Percentiles rank a stretch among this genome's conserved stretches.
Conservation (phyloP, 92 coral and sea anemone genomes). For the Nematostella vectensis region DNA sequence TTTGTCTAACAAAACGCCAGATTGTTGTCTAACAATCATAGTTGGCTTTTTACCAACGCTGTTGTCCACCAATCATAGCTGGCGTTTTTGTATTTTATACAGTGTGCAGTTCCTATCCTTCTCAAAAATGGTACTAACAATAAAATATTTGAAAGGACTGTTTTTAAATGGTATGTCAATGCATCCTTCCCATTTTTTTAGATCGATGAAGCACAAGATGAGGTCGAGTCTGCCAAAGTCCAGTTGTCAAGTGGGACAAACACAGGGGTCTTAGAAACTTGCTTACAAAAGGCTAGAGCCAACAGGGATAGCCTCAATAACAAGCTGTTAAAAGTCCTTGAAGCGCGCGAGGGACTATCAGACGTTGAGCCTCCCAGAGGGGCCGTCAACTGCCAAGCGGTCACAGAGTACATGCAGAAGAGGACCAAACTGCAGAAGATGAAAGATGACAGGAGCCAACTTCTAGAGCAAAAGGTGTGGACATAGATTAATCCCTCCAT, state of each 20-base stretch:
- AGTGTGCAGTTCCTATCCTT: too few species aligned
- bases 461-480: conserved; percentile 73
- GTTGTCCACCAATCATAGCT: too few species aligned
- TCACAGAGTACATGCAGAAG: conserved; percentile 30
- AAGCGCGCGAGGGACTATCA: conserved; percentile 34
- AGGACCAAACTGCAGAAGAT: conserved; percentile 28
- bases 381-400: not conserved
- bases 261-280: conserved; percentile 6
- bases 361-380: conserved; percentile 5
- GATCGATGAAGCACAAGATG: conserved; percentile 65
- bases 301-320: conserved; percentile 39
- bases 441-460: conserved; percentile 47
- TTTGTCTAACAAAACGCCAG: too few species aligned
- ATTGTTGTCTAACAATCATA: too few species aligned
- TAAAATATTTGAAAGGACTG: too few species aligned
- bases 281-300: conserved; percentile 37
- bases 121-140: too few species aligned
- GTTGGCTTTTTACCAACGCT: too few species aligned
- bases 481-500: too few species aligned
- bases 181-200: conserved; percentile 3
- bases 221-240: conserved; percentile 45
- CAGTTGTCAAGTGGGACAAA: conserved; percentile 7
- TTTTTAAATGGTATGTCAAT: too few species aligned
- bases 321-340: conserved; percentile 36
- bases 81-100: too few species aligned